phyloP scores from a whole-genome alignment of 2,797 vertebrate species.

The Macropus fuliginosus region DNA sequence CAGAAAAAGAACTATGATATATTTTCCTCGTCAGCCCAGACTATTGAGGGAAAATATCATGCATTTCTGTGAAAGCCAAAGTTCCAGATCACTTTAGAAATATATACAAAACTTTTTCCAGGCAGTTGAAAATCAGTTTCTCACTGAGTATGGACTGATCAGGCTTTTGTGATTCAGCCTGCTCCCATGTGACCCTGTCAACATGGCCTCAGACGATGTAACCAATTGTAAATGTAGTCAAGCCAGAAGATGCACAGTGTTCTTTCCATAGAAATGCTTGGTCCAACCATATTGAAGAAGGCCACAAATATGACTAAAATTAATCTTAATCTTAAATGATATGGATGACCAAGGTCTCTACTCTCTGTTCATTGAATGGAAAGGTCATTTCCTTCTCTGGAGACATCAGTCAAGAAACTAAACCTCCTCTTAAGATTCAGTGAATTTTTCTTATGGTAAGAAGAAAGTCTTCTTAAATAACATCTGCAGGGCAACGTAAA shows the following conservation, averaged over 20 bases:
- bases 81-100: neutral
- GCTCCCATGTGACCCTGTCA: neutral
- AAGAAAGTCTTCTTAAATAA: neutral
- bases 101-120: neutral
- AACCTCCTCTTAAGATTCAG: neutral
- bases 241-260: neutral
- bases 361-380: neutral
- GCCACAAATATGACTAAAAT: neutral
- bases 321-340: neutral
- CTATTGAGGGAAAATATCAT: neutral
- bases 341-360: neutral
- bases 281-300: neutral
- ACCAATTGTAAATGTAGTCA: neutral
- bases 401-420: neutral
- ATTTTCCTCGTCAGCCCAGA: neutral
- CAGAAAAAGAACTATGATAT: neutral
- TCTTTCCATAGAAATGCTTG: neutral
- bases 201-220: neutral
- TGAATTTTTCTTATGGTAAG: neutral
- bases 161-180: neutral
- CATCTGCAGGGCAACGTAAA: neutral
- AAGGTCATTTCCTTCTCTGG: neutral
- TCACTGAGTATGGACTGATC: neutral
- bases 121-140: neutral
- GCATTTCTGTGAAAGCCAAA: neutral